phyloP scores from a whole-genome alignment of 2,888 invertebrate genomes.

The Linyphia triangularis region DNA sequence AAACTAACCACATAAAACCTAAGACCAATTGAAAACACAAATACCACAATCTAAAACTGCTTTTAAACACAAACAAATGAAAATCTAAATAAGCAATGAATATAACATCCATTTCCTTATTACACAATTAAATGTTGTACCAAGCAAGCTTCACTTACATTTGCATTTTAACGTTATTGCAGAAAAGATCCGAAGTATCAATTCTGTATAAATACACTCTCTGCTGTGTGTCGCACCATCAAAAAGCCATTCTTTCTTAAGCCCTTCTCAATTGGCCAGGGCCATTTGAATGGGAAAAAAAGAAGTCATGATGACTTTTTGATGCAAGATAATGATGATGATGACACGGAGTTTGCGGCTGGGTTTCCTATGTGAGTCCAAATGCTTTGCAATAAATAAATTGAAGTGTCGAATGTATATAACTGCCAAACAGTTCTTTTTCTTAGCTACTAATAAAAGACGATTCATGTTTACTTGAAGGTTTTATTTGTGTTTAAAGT shows the following conservation, averaged over 20 bases:
- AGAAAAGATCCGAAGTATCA: slow-evolving; percentile 7
- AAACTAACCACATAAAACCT: too few relatives aligned
- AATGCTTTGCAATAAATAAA: slow-evolving; percentile 4
- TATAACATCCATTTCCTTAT: background rate
- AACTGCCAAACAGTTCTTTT: background rate
- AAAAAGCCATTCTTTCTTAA: slow-evolving; percentile 67
- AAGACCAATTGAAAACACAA: too few relatives aligned
- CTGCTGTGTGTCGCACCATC: slow-evolving; percentile 48
- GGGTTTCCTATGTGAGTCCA: background rate
- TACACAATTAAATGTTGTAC: background rate
- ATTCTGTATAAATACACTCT: slow-evolving; percentile 13
- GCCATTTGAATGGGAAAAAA: slow-evolving; percentile 46
- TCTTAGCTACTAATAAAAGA: too few relatives aligned
- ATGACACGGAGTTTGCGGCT: slow-evolving; percentile 32
- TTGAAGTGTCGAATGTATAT: background rate
- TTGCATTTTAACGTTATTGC: background rate
- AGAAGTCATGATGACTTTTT: slow-evolving; percentile 62
- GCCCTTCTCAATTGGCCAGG: slow-evolving; percentile 38
- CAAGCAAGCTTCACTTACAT: background rate
- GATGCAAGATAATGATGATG: slow-evolving; percentile 70
- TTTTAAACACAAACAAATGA: too few relatives aligned
- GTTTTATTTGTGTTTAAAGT: too few relatives aligned
- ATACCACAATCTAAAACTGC: too few relatives aligned
- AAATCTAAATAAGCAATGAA: too few relatives aligned
- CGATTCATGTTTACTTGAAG: too few relatives aligned